phyloP scores from a whole-genome alignment of 1,140 invertebrate genomes.

The Dendrolimus kikuchii region DNA sequence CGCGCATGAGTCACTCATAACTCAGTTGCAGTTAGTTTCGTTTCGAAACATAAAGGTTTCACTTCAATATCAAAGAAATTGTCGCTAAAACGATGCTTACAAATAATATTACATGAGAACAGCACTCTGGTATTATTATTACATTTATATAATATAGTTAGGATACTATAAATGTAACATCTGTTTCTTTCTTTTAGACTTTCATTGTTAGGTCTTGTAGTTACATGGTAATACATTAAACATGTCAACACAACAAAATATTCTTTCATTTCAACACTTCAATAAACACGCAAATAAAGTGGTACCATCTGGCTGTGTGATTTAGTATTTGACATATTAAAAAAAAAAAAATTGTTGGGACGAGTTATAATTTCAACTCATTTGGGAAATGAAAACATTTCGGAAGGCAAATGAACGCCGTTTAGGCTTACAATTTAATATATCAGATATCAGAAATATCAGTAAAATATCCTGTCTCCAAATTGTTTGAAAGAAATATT shows the following conservation, averaged over 20 bases:
- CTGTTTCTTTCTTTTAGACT: slow-evolving; percentile 43
- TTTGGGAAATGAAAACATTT: too few relatives aligned
- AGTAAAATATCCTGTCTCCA: too few relatives aligned
- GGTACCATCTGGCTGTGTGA: background rate
- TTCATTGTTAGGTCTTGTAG: slow-evolving; percentile 61
- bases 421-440: too few relatives aligned
- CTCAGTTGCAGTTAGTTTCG: too few relatives aligned
- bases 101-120: slow-evolving; percentile 22
- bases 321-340: too few relatives aligned
- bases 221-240: slow-evolving; percentile 67
- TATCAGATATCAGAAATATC: too few relatives aligned
- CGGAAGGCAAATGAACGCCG: too few relatives aligned
- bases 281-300: slow-evolving; percentile 10
- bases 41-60: too few relatives aligned
- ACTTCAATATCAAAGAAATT: background rate
- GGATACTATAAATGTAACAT: slow-evolving; percentile 26
- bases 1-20: too few relatives aligned
- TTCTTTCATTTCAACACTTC: slow-evolving; percentile 65
- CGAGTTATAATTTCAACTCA: too few relatives aligned
- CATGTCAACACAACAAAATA: slow-evolving; percentile 66
- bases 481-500: too few relatives aligned
- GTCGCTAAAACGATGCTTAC: slow-evolving; percentile 11
- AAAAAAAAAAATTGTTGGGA: too few relatives aligned
- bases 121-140: slow-evolving; percentile 41
- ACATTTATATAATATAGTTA: slow-evolving; percentile 33